Evolutionary conservation across 2,113 vertebrate species (phyloP).

Genomic region (Oreotrochilus melanogaster): DNA sequence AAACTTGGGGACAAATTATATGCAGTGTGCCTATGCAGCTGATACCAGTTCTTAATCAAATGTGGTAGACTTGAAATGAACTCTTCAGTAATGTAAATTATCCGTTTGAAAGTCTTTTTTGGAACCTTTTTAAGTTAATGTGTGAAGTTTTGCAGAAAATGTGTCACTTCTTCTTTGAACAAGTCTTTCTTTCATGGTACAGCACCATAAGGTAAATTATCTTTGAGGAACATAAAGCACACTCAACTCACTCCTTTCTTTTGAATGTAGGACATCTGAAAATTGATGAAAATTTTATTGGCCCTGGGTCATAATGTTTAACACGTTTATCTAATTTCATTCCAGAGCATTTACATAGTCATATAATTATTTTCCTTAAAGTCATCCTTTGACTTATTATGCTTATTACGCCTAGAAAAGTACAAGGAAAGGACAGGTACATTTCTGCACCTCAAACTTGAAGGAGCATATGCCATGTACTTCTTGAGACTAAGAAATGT

Average conservation of each 20-base stretch:
- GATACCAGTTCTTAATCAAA: slow-evolving; percentile 62
- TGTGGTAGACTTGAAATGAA: slow-evolving; percentile 54
- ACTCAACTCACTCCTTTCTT: slow-evolving; percentile 44
- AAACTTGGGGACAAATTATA: slow-evolving; percentile 24
- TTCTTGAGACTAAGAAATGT: not conserved
- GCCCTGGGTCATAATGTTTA: slow-evolving; percentile 56
- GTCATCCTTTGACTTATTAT: slow-evolving; percentile 38
- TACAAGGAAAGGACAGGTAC: not conserved
- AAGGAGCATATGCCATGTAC: not conserved
- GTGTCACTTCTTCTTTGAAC: slow-evolving; percentile 69
- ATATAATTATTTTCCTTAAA: not conserved
- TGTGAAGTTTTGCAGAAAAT: slow-evolving; percentile 64
- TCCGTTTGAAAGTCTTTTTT: slow-evolving; percentile 67
- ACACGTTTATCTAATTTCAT: slow-evolving; percentile 67
- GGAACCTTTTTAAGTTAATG: slow-evolving; percentile 64
- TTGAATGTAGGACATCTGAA: slow-evolving; percentile 65
- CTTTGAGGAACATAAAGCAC: slow-evolving; percentile 67
- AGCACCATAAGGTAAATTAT: slow-evolving; percentile 67
- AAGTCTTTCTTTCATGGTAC: slow-evolving; percentile 67
- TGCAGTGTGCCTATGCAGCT: not conserved
- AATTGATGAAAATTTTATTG: slow-evolving; percentile 62
- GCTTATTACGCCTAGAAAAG: not conserved
- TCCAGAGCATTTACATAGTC: slow-evolving; percentile 48
- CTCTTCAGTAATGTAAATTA: slow-evolving; percentile 70
- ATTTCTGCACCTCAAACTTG: slow-evolving; percentile 12